A percentile compares a stretch with the other conserved stretches of the same genome.
phyloP scores from a whole-genome alignment of 2,113 vertebrate genomes.

The Mastomys coucha region DNA sequence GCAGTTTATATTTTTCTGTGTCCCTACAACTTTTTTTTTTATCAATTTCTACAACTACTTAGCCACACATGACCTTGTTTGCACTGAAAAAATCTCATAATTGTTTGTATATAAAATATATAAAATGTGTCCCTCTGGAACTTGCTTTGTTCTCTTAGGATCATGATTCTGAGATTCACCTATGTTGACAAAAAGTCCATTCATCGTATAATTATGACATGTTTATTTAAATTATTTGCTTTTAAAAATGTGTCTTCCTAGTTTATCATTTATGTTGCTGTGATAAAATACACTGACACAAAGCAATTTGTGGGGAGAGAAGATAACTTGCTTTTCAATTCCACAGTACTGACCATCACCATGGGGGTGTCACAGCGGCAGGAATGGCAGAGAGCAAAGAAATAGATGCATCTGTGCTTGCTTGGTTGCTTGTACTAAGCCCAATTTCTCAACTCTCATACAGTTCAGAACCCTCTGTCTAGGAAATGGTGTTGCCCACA shows the following conservation, averaged over 20 bases:
- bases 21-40: background rate
- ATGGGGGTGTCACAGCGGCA: background rate
- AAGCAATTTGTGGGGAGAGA: background rate
- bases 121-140: background rate
- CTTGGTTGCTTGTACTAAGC: background rate
- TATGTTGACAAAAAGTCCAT: background rate
- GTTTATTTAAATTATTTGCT: background rate
- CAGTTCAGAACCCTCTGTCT: background rate
- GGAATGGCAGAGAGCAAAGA: too few relatives aligned
- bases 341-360: too few relatives aligned
- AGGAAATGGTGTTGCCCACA: background rate
- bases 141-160: background rate
- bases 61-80: background rate
- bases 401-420: too few relatives aligned
- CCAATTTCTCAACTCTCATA: background rate
- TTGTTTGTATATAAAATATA: background rate
- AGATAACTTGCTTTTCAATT: background rate
- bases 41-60: slow-evolving; percentile 18
- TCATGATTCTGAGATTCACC: background rate
- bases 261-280: background rate
- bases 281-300: background rate
- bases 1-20: background rate
- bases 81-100: background rate
- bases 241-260: background rate
- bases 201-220: background rate